phyloP scores from a whole-genome alignment of 53 echinoderm and acorn worm species.

The Astropecten irregularis region DNA sequence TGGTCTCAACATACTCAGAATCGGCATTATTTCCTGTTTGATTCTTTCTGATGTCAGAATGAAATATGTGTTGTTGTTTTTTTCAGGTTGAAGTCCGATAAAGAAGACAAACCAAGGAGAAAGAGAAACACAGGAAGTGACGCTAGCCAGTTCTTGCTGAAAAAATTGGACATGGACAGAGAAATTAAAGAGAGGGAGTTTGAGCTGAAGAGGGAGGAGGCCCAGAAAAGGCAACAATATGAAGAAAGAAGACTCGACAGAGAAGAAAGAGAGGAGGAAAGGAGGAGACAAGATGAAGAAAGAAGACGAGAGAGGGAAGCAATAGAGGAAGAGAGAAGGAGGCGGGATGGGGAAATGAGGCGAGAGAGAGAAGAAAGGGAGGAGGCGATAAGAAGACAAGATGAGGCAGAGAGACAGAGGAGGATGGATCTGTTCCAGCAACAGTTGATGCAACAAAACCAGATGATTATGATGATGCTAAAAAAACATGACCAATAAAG shows the following conservation, averaged over 20 bases:
- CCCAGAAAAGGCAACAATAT: neutral
- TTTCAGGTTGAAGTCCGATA: slow-evolving; percentile 11
- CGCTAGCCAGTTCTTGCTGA: slow-evolving; percentile 11
- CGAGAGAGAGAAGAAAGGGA: no score
- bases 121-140: slow-evolving; percentile 39
- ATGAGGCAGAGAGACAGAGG: slow-evolving; percentile 16
- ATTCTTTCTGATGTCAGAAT: no score
- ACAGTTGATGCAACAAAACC: slow-evolving; percentile 49
- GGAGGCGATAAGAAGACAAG: no score
- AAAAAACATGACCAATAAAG: slow-evolving; percentile 16
- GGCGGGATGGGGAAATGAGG: no score
- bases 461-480: slow-evolving; percentile 38
- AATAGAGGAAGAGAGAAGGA: no score
- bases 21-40: no score
- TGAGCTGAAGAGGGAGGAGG: slow-evolving; percentile 42
- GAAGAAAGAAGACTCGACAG: neutral
- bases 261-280: slow-evolving; percentile 1
- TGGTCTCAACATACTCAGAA: no score
- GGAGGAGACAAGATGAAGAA: neutral
- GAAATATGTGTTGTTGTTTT: no score
- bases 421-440: slow-evolving; percentile 48
- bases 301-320: neutral
- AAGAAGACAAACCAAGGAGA: slow-evolving; percentile 33
- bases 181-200: slow-evolving; percentile 30
- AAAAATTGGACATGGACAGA: slow-evolving; percentile 48